Evolutionary conservation across 2,797 vertebrate species (phyloP).

Genomic region (Decapterus maruadsi): DNA sequence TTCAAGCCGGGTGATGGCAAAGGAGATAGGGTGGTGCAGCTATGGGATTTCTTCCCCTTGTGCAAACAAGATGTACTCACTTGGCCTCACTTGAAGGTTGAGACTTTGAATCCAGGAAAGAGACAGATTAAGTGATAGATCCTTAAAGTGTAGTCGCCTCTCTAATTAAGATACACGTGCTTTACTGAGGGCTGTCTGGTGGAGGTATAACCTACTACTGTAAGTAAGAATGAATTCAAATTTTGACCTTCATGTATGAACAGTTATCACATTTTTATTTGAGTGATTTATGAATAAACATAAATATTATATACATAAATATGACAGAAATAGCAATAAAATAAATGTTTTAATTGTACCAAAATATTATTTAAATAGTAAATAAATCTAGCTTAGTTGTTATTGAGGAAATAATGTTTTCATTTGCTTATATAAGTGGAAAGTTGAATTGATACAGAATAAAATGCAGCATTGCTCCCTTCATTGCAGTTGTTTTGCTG

Average conservation of each 20-base stretch:
- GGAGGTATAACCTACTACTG: not conserved
- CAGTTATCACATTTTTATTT: not conserved
- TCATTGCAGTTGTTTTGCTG: not conserved
- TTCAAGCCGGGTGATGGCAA: rapidly evolving
- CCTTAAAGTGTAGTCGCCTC: constrained; percentile 6
- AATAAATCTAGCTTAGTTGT: constrained; percentile 6
- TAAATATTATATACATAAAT: no score
- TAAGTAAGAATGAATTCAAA: not conserved
- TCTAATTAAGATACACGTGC: constrained; percentile 9
- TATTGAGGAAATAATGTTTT: not conserved
- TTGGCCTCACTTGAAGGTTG: not conserved
- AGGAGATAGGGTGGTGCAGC: not conserved
- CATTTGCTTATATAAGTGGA: not conserved
- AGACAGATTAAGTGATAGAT: constrained; percentile 49
- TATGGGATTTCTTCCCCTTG: not conserved
- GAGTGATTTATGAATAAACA: not conserved
- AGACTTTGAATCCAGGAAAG: constrained; percentile 38
- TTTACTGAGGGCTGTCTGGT: constrained; percentile 2
- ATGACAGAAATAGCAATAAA: not conserved
- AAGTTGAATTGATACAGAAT: not conserved
- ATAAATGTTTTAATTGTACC: not conserved
- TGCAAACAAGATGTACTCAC: constrained; percentile 21
- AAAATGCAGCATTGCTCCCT: not conserved
- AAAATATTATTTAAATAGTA: constrained; percentile 13
- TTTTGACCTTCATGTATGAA: not conserved